A percentile compares a stretch with the other conserved stretches of the same genome.
Conservation (phyloP, 92 coral and sea anemone genomes). For the Porites lobata region DNA sequence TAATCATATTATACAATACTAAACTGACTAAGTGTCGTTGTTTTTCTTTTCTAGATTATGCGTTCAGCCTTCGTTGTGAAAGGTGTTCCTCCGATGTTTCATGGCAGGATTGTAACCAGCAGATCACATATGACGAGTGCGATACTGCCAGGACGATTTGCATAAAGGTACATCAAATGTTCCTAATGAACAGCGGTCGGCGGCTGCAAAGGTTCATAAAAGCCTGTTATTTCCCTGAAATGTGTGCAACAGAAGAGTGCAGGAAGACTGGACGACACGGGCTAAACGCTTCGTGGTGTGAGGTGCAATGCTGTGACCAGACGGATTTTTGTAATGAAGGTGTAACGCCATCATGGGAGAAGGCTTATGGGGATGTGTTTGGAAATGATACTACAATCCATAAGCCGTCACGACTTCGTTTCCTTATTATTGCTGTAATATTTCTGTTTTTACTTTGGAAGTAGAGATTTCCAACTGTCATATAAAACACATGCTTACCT, state of each 20-base stretch:
- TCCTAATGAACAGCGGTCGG: not conserved
- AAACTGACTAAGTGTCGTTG: not conserved
- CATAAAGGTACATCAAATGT: slow-evolving; percentile 15
- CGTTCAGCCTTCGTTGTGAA: slow-evolving; percentile 16
- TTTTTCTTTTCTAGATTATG: slow-evolving; percentile 7
- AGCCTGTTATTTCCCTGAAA: slow-evolving; percentile 9
- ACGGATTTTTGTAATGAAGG: slow-evolving; percentile 16
- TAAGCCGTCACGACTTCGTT: not conserved
- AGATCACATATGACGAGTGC: not conserved
- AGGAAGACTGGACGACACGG: not conserved
- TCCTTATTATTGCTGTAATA: not conserved
- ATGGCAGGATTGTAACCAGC: slow-evolving; percentile 36
- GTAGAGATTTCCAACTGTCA: not conserved
- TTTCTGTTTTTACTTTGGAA: not conserved
- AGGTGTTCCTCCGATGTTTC: slow-evolving; percentile 11
- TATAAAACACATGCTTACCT: not conserved
- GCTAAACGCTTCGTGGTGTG: slow-evolving; percentile 35
- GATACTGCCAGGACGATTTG: slow-evolving; percentile 8
- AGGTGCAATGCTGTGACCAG: slow-evolving; percentile 18
- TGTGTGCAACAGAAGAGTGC: slow-evolving; percentile 1
- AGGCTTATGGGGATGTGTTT: not conserved
- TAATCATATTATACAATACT: too few relatives aligned
- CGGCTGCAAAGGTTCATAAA: slow-evolving; percentile 12
- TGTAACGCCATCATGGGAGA: slow-evolving; percentile 25
- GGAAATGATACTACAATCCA: too few relatives aligned